Conservation (phyloP, 2,797 vertebrate species). For the Falco novaeseelandiae region DNA sequence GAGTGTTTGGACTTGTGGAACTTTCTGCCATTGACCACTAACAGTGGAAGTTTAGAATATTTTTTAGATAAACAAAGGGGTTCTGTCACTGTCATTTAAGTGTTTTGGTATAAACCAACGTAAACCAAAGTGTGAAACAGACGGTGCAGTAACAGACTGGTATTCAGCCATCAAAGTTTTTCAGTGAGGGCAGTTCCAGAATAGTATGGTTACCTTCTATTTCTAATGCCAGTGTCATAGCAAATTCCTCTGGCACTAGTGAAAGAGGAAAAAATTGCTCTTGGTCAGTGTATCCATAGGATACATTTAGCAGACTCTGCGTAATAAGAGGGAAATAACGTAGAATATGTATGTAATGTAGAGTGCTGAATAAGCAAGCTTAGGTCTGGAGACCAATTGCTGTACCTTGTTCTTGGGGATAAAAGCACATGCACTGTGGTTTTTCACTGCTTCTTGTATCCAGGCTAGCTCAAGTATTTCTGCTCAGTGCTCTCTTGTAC, state of each 20-base stretch:
- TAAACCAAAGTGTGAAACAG: neutral
- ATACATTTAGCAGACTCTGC: neutral
- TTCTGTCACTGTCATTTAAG: neutral
- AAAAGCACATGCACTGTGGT: neutral
- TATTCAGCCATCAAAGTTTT: neutral
- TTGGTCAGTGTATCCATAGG: neutral
- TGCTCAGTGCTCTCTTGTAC: neutral
- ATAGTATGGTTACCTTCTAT: neutral
- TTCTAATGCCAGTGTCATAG: neutral
- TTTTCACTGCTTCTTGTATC: neutral
- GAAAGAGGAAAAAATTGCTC: neutral
- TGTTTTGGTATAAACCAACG: neutral
- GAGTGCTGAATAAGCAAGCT: neutral
- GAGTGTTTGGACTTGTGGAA: neutral
- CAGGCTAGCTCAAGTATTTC: neutral
- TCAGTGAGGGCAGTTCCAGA: neutral
- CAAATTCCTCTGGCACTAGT: neutral
- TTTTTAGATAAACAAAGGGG: neutral
- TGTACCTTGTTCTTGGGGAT: neutral
- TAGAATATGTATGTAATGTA: neutral
- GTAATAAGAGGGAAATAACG: neutral
- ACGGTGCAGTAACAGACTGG: neutral
- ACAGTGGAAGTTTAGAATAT: neutral
- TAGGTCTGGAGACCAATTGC: neutral
- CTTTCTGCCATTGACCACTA: neutral